These are phyloP conservation scores for Helleia helle DNA, from an alignment of 2,888 invertebrate genomes.

Conservation along the genomic window DNA sequence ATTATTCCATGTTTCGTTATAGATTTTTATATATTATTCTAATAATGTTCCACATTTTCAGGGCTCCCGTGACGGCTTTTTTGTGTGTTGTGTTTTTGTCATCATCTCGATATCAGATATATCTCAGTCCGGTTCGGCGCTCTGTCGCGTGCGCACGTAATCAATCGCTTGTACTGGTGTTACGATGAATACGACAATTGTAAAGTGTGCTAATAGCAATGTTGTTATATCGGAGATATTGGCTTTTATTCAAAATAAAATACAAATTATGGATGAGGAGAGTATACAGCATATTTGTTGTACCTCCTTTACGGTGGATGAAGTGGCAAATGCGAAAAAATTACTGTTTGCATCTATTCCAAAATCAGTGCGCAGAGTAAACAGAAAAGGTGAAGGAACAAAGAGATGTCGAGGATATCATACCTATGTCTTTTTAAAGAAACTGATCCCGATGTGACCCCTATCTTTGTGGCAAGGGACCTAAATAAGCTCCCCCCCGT, in stretches of 20 bases:
- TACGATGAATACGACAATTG: background rate
- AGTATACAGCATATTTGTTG: conserved; percentile 16
- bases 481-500: conserved; percentile 20
- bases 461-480: conserved; percentile 19
- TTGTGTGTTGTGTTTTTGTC: too few relatives aligned
- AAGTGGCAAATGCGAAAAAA: conserved; percentile 14
- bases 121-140: too few relatives aligned
- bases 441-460: conserved; percentile 17
- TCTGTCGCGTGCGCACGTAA: too few relatives aligned
- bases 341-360: conserved; percentile 15
- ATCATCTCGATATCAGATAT: too few relatives aligned
- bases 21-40: too few relatives aligned
- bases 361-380: conserved; percentile 12
- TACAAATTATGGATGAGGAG: conserved; percentile 16
- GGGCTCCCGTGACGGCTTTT: too few relatives aligned
- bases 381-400: conserved; percentile 17
- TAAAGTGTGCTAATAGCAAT: conserved; percentile 9
- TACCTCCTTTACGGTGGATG: conserved; percentile 14
- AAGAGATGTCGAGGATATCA: conserved; percentile 15
- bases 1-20: too few relatives aligned
- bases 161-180: too few relatives aligned
- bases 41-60: too few relatives aligned
- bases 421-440: conserved; percentile 16
- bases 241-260: conserved; percentile 17
- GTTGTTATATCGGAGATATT: conserved; percentile 15